phyloP scores from a whole-genome alignment of 2,888 invertebrate species.

The Cartodere bifasciata region DNA sequence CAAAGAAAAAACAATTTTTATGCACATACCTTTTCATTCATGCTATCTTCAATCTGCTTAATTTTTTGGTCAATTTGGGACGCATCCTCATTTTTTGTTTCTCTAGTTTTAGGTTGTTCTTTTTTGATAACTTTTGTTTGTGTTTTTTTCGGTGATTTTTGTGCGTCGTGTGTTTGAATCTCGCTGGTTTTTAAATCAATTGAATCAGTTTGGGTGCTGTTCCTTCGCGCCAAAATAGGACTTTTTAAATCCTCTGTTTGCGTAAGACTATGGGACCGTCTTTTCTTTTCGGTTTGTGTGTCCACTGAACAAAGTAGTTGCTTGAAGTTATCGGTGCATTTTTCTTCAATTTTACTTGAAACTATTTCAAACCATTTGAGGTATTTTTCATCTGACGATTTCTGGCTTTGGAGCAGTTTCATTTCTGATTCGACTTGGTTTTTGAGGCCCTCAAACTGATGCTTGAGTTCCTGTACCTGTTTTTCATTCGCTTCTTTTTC shows the following conservation, averaged over 20 bases:
- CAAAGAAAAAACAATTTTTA: no score
- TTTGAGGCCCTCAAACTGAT: slow-evolving; percentile 30
- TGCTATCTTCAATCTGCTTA: slow-evolving; percentile 13
- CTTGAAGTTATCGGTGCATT: neutral
- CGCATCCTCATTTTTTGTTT: neutral
- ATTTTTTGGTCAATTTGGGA: slow-evolving; percentile 12
- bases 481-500: slow-evolving; percentile 13
- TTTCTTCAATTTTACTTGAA: slow-evolving; percentile 2
- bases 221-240: no score
- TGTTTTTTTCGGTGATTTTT: slow-evolving; percentile 3
- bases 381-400: slow-evolving; percentile 42
- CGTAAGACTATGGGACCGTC: no score
- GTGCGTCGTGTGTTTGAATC: neutral
- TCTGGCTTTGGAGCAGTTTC: slow-evolving; percentile 39
- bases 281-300: no score
- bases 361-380: slow-evolving; percentile 38
- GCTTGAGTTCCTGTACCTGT: slow-evolving; percentile 23
- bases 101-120: neutral
- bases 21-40: slow-evolving; percentile 4
- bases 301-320: no score
- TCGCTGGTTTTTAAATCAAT: no score
- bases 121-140: neutral
- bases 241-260: no score
- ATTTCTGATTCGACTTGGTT: slow-evolving; percentile 30
- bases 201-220: no score